Percentiles rank a stretch among this genome's conserved stretches.
These are phyloP conservation scores for Antennarius striatus DNA, from an alignment of 2,113 vertebrate species.

Conservation along the genomic window DNA sequence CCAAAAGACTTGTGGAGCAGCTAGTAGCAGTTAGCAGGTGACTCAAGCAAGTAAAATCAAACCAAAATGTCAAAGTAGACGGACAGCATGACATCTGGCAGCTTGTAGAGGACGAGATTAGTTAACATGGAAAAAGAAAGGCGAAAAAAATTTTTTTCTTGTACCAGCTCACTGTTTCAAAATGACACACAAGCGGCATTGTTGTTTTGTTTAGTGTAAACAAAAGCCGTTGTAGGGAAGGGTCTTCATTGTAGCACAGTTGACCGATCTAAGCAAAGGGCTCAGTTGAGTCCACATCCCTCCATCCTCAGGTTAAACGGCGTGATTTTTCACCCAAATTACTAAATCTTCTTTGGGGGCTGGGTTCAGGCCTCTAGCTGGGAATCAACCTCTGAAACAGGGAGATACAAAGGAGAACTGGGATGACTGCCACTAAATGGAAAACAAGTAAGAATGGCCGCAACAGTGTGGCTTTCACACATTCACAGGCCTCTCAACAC, in stretches of 20 bases:
- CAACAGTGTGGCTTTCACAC: conserved; percentile 9
- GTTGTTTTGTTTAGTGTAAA: not conserved
- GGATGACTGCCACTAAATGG: conserved; percentile 25
- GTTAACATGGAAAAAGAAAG: conserved; percentile 1
- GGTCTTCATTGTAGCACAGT: not conserved
- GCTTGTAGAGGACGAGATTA: too few relatives aligned
- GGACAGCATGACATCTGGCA: too few relatives aligned
- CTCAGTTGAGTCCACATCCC: not conserved
- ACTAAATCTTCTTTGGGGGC: conserved; percentile 43
- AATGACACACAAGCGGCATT: too few relatives aligned
- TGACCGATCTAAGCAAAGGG: not conserved
- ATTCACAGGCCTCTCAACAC: conserved; percentile 16
- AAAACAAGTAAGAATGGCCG: conserved; percentile 27
- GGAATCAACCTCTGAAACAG: conserved; percentile 51
- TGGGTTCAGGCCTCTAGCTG: conserved; percentile 29
- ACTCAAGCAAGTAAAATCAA: too few relatives aligned
- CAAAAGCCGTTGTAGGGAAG: not conserved
- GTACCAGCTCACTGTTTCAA: too few relatives aligned
- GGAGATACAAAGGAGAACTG: conserved; percentile 22
- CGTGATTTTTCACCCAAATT: conserved; percentile 22
- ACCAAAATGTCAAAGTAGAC: too few relatives aligned
- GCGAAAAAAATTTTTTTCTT: conserved; percentile 2
- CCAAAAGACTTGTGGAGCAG: not conserved
- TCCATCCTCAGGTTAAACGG: conserved; percentile 46
- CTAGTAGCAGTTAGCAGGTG: too few relatives aligned